Percentiles rank a stretch among this genome's conserved stretches.
Conservation (phyloP, 1,140 invertebrate species). For the Diplogasteroides magnus region DNA sequence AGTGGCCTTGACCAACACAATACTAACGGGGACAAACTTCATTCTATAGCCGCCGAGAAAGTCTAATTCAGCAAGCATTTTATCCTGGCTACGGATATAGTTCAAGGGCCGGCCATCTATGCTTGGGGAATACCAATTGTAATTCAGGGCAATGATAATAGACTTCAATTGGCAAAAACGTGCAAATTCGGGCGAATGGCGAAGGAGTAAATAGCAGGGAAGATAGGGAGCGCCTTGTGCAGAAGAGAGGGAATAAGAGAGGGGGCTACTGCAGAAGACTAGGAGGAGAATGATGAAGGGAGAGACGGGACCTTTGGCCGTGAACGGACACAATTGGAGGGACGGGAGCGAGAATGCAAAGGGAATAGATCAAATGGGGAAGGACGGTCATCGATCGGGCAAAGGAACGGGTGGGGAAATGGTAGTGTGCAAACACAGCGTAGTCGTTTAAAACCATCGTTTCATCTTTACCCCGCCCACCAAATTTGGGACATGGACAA, state of each 20-base stretch:
- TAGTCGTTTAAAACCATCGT: background rate
- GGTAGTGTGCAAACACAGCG: conserved; percentile 3
- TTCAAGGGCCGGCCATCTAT: too few species aligned
- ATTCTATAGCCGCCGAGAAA: too few species aligned
- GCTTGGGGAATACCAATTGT: too few species aligned
- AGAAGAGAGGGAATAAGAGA: background rate
- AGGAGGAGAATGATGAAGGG: background rate
- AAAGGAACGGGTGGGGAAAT: background rate
- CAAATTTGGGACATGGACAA: too few species aligned
- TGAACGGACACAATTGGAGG: too few species aligned
- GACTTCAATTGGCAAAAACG: too few species aligned
- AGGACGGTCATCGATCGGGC: conserved; percentile 5
- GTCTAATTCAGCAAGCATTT: too few species aligned
- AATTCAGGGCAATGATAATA: too few species aligned
- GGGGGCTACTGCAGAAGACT: background rate
- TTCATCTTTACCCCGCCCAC: background rate
- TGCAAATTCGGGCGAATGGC: background rate
- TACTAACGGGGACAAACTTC: too few species aligned
- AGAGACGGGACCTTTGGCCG: background rate
- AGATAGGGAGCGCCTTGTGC: background rate
- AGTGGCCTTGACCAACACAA: too few species aligned
- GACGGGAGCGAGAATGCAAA: background rate
- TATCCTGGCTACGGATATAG: too few species aligned
- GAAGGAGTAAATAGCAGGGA: background rate
- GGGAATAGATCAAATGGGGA: conserved; percentile 8